A percentile compares a stretch with the other conserved stretches of the same genome.
Evolutionary conservation across 2,888 invertebrate species (phyloP).

Genomic region (Scaptomyza tumidula): DNA sequence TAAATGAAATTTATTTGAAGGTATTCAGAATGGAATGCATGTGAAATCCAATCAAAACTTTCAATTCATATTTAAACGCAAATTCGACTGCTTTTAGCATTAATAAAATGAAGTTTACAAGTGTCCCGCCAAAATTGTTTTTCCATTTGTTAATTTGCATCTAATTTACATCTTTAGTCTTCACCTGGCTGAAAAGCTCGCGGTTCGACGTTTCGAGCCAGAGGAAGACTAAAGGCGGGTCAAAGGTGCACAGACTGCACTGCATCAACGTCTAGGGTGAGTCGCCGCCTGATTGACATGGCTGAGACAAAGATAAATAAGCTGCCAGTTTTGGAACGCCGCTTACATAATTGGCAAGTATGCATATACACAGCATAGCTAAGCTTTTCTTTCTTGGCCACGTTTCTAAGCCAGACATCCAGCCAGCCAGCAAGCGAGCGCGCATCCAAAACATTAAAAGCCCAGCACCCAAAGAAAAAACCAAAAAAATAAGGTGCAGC

Average conservation of each 20-base stretch:
- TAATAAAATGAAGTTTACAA: no score
- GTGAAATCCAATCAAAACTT: no score
- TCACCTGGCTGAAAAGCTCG: constrained; percentile 15
- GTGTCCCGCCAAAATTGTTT: background rate
- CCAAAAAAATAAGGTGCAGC: constrained; percentile 70
- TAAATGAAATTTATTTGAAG: no score
- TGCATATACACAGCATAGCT: constrained; percentile 24
- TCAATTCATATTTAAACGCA: no score
- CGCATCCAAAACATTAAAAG: constrained; percentile 60
- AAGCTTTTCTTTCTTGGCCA: constrained; percentile 46
- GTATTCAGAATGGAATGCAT: no score
- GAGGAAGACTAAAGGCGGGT: constrained; percentile 47
- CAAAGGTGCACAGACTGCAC: constrained; percentile 73
- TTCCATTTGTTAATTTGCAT: constrained; percentile 51
- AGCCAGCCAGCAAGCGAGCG: constrained; percentile 38
- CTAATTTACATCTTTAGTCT: constrained; percentile 58
- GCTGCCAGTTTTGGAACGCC: constrained; percentile 77
- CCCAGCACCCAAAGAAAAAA: constrained; percentile 20
- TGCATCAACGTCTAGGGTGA: constrained; percentile 62
- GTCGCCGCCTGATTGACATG: constrained; percentile 70
- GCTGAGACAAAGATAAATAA: constrained; percentile 77
- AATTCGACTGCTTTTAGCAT: background rate
- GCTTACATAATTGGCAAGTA: constrained; percentile 71
- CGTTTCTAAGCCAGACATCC: constrained; percentile 54
- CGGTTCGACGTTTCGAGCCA: constrained; percentile 13